Evolutionary conservation across 2,797 vertebrate species (phyloP).

Genomic region (Echeneis naucrates): DNA sequence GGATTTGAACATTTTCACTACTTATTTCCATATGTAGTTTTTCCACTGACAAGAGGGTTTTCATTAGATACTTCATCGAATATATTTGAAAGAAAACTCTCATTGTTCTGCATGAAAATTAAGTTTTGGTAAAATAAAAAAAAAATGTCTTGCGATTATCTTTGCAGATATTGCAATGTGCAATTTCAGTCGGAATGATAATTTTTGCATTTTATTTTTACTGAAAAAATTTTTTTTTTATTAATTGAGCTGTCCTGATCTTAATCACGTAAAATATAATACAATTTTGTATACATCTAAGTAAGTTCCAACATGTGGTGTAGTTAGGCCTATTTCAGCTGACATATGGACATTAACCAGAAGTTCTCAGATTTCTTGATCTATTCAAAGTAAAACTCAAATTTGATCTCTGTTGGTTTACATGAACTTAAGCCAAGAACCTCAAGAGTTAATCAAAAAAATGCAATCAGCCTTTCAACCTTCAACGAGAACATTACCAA

Average conservation of each 20-base stretch:
- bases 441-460: constrained; percentile 12
- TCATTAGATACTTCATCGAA: constrained; percentile 14
- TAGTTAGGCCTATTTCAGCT: constrained; percentile 6
- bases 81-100: constrained; percentile 6
- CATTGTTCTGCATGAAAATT: constrained; percentile 8
- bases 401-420: constrained; percentile 9
- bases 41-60: constrained; percentile 22
- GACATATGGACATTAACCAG: background rate
- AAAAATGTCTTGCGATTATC: too few relatives aligned
- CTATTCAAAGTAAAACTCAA: background rate
- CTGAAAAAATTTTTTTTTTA: too few relatives aligned
- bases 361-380: background rate
- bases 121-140: background rate
- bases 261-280: constrained; percentile 14
- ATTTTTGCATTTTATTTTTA: too few relatives aligned
- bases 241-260: background rate
- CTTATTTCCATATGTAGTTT: constrained; percentile 15
- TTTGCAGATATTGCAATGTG: too few relatives aligned
- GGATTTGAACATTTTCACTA: background rate
- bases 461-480: background rate
- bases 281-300: background rate
- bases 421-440: background rate
- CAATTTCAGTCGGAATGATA: too few relatives aligned
- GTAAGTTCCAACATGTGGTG: background rate
- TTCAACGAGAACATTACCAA: constrained; percentile 7